These are phyloP conservation scores for Mormyrus hasselquistii DNA, from an alignment of 2,797 vertebrate genomes.

Conservation along the genomic window DNA sequence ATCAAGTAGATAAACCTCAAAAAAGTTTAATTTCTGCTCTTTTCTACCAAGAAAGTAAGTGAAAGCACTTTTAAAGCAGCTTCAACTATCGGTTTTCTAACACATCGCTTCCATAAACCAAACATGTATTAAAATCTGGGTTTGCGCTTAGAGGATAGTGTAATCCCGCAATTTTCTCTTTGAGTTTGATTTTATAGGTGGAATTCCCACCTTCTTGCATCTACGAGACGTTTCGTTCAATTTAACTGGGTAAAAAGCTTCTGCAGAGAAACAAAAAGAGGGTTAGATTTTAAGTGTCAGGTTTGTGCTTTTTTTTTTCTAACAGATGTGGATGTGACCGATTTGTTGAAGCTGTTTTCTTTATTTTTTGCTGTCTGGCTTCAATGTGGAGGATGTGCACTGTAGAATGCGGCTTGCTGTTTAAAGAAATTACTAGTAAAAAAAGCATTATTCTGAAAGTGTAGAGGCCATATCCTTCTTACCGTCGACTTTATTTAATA, in stretches of 20 bases:
- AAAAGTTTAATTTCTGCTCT: neutral
- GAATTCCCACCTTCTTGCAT: constrained; percentile 25
- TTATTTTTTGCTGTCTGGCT: constrained; percentile 42
- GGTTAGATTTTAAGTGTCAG: constrained; percentile 24
- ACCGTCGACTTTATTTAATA: constrained; percentile 35
- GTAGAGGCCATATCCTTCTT: constrained; percentile 33
- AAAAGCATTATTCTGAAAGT: constrained; percentile 36
- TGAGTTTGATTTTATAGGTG: constrained; percentile 35
- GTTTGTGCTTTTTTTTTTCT: neutral
- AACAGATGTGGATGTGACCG: constrained; percentile 47
- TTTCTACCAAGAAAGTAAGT: neutral
- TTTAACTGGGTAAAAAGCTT: constrained; percentile 38
- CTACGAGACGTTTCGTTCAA: constrained; percentile 29
- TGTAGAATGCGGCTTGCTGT: constrained; percentile 40
- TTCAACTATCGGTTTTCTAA: constrained; percentile 18
- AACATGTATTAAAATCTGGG: constrained; percentile 29
- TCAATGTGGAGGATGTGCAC: constrained; percentile 38
- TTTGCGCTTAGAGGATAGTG: constrained; percentile 16
- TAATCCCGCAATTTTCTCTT: constrained; percentile 7
- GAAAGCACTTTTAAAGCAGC: constrained; percentile 12
- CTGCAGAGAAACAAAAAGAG: constrained; percentile 19
- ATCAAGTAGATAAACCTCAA: neutral
- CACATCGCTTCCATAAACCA: constrained; percentile 19
- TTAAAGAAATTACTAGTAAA: constrained; percentile 42
- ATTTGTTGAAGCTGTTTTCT: constrained; percentile 31